Evolutionary conservation across 2,797 vertebrate genomes (phyloP).

Genomic region (Psittacula echo): DNA sequence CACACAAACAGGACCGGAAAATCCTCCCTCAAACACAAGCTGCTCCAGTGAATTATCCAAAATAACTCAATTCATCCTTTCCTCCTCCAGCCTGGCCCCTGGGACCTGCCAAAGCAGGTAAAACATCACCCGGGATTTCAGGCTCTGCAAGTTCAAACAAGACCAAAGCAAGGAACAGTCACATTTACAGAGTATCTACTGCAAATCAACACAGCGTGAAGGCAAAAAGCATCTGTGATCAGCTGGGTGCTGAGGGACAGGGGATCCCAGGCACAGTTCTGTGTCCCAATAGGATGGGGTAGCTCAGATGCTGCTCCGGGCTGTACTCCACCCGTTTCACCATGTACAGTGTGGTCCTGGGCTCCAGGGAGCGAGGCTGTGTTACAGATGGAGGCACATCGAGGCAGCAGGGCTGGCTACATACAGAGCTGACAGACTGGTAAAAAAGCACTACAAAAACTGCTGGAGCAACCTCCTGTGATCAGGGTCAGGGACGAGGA

Average conservation of each 20-base stretch:
- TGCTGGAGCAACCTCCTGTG: fast-evolving
- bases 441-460: not conserved
- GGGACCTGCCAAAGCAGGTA: not conserved
- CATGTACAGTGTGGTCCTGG: fast-evolving
- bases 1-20: not conserved
- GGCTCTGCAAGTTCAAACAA: conserved; percentile 1
- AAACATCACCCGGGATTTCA: not conserved
- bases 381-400: not conserved
- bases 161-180: not conserved
- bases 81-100: not conserved
- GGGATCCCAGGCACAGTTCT: not conserved
- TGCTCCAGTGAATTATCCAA: not conserved
- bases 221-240: no score
- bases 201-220: not conserved
- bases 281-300: fast-evolving
- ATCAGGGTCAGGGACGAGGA: not conserved
- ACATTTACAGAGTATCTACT: not conserved
- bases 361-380: fast-evolving
- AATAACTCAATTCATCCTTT: not conserved
- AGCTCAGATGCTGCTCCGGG: not conserved
- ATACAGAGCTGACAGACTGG: not conserved
- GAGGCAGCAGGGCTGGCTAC: fast-evolving
- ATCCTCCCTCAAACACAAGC: not conserved
- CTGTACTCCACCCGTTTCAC: not conserved
- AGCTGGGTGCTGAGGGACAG: not conserved